Percentiles rank a stretch among this genome's conserved stretches.
Evolutionary conservation across 2,113 vertebrate species (phyloP).

Genomic region (Craseonycteris thonglongyai): DNA sequence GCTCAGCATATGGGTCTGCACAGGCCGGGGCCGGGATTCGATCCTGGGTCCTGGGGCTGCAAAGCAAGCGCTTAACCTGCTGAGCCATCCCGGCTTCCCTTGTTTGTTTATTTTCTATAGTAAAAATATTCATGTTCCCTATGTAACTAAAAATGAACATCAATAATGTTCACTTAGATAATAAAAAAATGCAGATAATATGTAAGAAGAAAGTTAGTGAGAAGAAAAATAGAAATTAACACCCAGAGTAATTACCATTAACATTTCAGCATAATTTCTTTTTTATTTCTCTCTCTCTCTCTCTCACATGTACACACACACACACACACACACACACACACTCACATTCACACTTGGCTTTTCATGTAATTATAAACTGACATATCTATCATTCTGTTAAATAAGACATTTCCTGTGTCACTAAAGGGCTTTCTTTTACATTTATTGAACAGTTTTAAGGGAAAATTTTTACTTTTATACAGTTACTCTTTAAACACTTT

Average conservation of each 20-base stretch:
- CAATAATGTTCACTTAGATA: neutral
- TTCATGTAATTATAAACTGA: neutral
- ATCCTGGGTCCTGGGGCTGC: no score
- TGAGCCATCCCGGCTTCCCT: no score
- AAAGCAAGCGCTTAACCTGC: no score
- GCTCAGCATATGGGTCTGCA: no score
- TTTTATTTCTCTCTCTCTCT: neutral
- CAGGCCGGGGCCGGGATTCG: no score
- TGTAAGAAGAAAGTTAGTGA: neutral
- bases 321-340: neutral
- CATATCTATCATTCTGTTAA: neutral
- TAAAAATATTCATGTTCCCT: neutral
- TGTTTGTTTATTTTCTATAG: neutral
- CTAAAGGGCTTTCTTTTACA: neutral
- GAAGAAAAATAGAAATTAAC: neutral
- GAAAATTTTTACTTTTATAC: neutral
- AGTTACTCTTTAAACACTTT: neutral
- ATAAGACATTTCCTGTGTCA: neutral
- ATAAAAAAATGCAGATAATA: neutral
- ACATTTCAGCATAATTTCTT: neutral
- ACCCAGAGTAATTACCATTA: neutral
- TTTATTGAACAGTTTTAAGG: neutral
- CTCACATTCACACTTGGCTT: neutral
- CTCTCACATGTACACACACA: neutral
- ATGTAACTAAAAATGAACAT: neutral